These are phyloP conservation scores for Brevimyrus niger DNA, from an alignment of 2,113 vertebrate genomes.

Conservation along the genomic window DNA sequence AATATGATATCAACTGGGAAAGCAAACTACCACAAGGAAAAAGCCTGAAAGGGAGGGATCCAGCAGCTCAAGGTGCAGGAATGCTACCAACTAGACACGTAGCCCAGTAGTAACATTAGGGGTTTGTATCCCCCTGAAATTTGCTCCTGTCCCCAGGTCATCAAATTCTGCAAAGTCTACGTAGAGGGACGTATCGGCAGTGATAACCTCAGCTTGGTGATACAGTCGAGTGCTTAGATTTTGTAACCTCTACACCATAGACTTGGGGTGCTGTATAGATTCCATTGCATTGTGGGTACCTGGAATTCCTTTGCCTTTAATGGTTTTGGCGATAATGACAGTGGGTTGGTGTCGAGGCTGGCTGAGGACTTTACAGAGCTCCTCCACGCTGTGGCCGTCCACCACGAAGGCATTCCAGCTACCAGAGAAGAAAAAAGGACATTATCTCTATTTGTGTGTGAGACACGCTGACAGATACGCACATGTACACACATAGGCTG, in stretches of 20 bases:
- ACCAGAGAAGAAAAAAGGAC: not conserved
- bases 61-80: not conserved
- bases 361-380: conserved; percentile 70
- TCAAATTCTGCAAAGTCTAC: not conserved
- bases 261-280: not conserved
- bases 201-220: not conserved
- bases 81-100: not conserved
- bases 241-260: not conserved
- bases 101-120: not conserved
- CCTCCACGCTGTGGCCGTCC: conserved; percentile 74
- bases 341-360: conserved; percentile 73
- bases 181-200: not conserved
- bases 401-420: conserved; percentile 81
- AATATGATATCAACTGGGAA: not conserved
- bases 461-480: not conserved
- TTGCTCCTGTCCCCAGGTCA: not conserved
- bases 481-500: not conserved
- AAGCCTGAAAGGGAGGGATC: not conserved
- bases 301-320: conserved; percentile 74
- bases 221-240: not conserved
- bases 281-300: conserved; percentile 42
- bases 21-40: not conserved
- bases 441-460: not conserved
- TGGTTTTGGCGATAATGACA: conserved; percentile 79
- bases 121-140: not conserved